Conservation (phyloP, 1,140 invertebrate species). For the Leptinotarsa lineolata region DNA sequence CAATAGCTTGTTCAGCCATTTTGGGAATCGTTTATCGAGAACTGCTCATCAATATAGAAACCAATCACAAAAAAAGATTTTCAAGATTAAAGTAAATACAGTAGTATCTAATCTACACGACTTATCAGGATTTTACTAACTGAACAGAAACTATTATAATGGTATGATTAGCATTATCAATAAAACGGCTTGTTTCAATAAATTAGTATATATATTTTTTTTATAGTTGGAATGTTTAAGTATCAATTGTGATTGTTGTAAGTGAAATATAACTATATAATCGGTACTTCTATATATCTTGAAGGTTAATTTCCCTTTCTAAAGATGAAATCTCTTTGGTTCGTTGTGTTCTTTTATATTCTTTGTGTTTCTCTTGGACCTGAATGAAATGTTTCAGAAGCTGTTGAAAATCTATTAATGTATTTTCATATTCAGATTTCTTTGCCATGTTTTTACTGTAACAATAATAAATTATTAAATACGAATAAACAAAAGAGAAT, state of each 20-base stretch:
- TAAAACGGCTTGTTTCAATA: background rate
- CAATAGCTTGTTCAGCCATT: slow-evolving; percentile 33
- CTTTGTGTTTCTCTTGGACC: slow-evolving; percentile 68
- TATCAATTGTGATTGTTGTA: background rate
- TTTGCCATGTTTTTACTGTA: slow-evolving; percentile 22
- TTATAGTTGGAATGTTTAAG: slow-evolving; percentile 2
- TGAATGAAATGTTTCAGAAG: slow-evolving; percentile 67
- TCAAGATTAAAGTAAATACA: background rate
- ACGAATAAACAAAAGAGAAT: background rate
- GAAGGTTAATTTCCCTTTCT: slow-evolving; percentile 27
- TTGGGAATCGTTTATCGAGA: background rate
- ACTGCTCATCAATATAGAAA: background rate
- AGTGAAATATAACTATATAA: background rate
- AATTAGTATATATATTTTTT: slow-evolving; percentile 20
- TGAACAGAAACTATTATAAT: background rate
- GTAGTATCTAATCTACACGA: background rate
- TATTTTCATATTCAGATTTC: slow-evolving; percentile 2
- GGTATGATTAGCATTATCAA: background rate
- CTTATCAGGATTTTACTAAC: background rate
- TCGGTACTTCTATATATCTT: slow-evolving; percentile 17
- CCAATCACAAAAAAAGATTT: background rate
- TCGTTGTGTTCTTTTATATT: slow-evolving; percentile 58
- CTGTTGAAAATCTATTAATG: slow-evolving; percentile 64
- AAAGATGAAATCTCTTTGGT: slow-evolving; percentile 38
- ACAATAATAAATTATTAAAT: background rate